Base-by-base conservation (phyloP, 1,140 invertebrate genomes). In the Rhyacophila brunnea region DNA sequence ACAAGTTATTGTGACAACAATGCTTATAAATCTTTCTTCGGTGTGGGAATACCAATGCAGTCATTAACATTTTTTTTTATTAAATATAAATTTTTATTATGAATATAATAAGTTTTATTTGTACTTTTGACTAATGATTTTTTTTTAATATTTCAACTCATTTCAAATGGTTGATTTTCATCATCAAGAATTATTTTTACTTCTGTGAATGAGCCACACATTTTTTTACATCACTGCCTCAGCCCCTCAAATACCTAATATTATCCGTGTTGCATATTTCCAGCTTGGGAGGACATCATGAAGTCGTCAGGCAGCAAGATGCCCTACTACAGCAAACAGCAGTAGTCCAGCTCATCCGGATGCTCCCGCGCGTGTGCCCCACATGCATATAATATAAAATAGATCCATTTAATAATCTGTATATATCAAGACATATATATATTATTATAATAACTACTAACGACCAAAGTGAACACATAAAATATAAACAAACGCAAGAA, bases 201-300 rank as follows among this genome's bases (percentile, higher is more conserved):
- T n/a, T n/a, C n/a, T n/a, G n/a, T n/a, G n/a, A n/a, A n/a, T n/a
- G n/a, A n/a, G n/a, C n/a, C n/a, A n/a, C n/a, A n/a, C n/a, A n/a
- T n/a, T n/a, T n/a, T n/a, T n/a, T n/a, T n/a, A n/a, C n/a, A n/a
- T n/a, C n/a, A n/a, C n/a, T n/a, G n/a, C n/a, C n/a, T n/a, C 34
- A 35, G 6, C 34, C n/a, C 34, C 34, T 35, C n/a, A 35, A 35
- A 35, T n/a, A 35, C 34, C n/a, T 35, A n/a, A 7, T 35, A n/a
- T n/a, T 7, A 6, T n/a, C 6, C 6, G 34, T 6, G n/a, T n/a
- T 40, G 11, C 3, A n/a, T 40, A 48, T 66, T 73, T 73, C 20
- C 74, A 83, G 81, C 81, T 13, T 83, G 81, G 81, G 80, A 82
- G 49, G 78, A 80, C 64, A 71, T 81, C 64, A 63, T 78, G 67